Base-by-base conservation (phyloP, 2,113 vertebrate genomes). In the Actenoides lindsayi region DNA sequence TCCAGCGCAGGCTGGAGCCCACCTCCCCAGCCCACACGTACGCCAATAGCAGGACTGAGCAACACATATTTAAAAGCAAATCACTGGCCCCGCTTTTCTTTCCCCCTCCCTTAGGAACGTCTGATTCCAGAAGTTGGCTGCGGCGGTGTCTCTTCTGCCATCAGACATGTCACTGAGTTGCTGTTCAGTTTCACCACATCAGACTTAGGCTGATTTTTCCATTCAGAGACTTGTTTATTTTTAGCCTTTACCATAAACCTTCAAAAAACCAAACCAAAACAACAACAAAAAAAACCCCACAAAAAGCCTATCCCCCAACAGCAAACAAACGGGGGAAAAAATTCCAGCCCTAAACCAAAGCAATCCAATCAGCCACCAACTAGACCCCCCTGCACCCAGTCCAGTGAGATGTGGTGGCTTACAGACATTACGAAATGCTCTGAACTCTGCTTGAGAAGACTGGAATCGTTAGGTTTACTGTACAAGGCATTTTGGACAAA, bases 381-480 rank as follows among this genome's bases (percentile, higher is more conserved):
- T 44, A 96, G 56, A 85, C 67, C 96, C 83, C 74, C 82, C 83
- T 65, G 74, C 93, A 97, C 75, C 65, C 87, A 95, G 59, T 68
- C 46, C 25, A 93, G 92, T 21, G 46, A 73, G 86, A 81, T 50
- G 94, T 86, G 73, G 90, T 59, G 92, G 95, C 95, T 96, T 75
- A 80, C 8, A 98, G 96, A 97, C 95, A 95, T 98, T 97, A 98
- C 46, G 75, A 98, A 98, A 98, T 96, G 91, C 96, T 97, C 95
- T 93, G 92, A 98, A 98, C 97, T 98, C 97, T 83, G 94, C 80
- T 91, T 10, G 79, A 95, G 96, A 96, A 79, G 88, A 91, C 87
- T 92, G 86, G 87, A 93, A 97, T 88, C 10, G 0, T 95, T 95
- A 95, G 96, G 75, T 93, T 91, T 64, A 96, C 90, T 91, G 63